Percentiles rank a stretch among this genome's conserved stretches.
Conservation (phyloP, 23 tunicate genomes). For the Styela clava region DNA sequence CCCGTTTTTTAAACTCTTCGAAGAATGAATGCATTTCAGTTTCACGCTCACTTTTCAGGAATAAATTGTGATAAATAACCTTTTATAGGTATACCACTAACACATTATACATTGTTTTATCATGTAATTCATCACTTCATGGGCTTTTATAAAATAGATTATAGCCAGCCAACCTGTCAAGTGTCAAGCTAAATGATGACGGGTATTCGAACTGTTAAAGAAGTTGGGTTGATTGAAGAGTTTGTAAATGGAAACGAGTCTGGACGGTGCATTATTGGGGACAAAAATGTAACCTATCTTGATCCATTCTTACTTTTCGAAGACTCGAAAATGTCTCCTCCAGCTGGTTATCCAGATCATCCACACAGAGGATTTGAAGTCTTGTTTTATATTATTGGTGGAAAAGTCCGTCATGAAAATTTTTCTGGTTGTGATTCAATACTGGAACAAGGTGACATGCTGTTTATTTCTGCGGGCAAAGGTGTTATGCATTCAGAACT, state of each 20-base stretch:
- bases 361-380: constrained; percentile 82
- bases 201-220: not conserved
- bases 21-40: too few species aligned
- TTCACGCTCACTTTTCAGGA: too few species aligned
- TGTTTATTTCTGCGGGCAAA: constrained; percentile 77
- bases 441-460: constrained; percentile 47
- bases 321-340: not conserved
- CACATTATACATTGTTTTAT: too few species aligned
- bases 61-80: too few species aligned
- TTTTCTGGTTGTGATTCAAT: constrained; percentile 58
- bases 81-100: too few species aligned
- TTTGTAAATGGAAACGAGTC: not conserved
- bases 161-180: too few species aligned
- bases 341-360: constrained; percentile 48
- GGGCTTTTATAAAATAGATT: too few species aligned
- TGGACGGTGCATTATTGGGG: not conserved
- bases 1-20: too few species aligned
- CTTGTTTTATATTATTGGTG: constrained; percentile 48
- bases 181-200: too few species aligned
- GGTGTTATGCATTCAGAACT: constrained; percentile 73
- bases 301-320: not conserved
- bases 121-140: too few species aligned
- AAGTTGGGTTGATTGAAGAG: not conserved
- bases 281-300: not conserved
- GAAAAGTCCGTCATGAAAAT: constrained; percentile 69